These are phyloP conservation scores for Osmoderma eremita DNA, from an alignment of 2,888 invertebrate species.

Conservation along the genomic window DNA sequence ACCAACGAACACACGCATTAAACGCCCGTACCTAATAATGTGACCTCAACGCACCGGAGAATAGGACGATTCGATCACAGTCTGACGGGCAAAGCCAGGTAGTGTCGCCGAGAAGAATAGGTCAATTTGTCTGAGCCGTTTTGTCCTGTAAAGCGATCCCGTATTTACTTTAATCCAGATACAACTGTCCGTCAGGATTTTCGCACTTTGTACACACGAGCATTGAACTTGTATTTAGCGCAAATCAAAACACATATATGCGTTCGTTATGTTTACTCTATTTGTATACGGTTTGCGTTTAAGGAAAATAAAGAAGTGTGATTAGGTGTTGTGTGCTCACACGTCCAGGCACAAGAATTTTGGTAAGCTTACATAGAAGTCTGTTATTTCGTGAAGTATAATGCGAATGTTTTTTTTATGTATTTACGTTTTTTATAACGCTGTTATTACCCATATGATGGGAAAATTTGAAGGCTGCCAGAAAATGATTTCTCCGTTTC, in stretches of 20 bases:
- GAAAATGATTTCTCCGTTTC: no score
- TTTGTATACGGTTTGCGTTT: slow-evolving; percentile 11
- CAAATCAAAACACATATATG: slow-evolving; percentile 39
- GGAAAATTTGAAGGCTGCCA: no score
- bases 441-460: no score
- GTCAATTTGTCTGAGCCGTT: slow-evolving; percentile 60
- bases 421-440: no score
- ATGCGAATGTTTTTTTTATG: not conserved
- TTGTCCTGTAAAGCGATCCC: slow-evolving; percentile 50
- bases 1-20: slow-evolving; percentile 54
- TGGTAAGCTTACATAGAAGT: slow-evolving; percentile 4
- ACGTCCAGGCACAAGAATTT: slow-evolving; percentile 12
- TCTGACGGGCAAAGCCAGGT: slow-evolving; percentile 40
- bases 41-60: slow-evolving; percentile 24
- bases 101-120: slow-evolving; percentile 57
- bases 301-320: slow-evolving; percentile 22
- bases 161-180: slow-evolving; percentile 51
- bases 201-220: slow-evolving; percentile 40
- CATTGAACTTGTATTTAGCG: slow-evolving; percentile 34
- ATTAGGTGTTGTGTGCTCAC: not conserved
- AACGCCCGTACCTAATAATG: slow-evolving; percentile 30
- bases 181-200: slow-evolving; percentile 53
- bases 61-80: slow-evolving; percentile 29
- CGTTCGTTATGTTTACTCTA: slow-evolving; percentile 4
- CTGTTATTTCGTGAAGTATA: slow-evolving; percentile 20